Base-by-base conservation (phyloP, 2,888 invertebrate genomes). In the Cremastinae sp. region DNA sequence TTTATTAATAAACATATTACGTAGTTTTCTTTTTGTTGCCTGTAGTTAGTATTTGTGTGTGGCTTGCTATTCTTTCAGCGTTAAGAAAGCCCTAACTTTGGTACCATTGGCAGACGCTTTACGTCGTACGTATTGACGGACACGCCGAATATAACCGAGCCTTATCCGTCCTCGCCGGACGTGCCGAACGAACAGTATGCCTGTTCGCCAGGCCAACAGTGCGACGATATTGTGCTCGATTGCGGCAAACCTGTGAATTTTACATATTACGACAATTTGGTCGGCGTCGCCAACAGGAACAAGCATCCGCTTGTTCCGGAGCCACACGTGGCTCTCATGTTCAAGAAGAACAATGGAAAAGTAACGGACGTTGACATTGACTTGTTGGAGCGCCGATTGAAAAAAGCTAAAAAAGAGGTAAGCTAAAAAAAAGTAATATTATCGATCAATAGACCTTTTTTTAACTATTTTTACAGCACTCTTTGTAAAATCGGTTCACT, bases 191-290 rank as follows among this genome's bases (percentile, higher is more conserved):
- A 88, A 12, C 85, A 84, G 65, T 80, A 81, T n/a, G 78, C 81
- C n/a, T 86, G 86, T 61, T 74, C 82, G 34, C 74, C 84, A 51
- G 86, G 84, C 10, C 88, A 88, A 51, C 86, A 86, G 74, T 89
- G 89, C 68, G 92, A 92, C 56, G 94, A 94, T 84, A 93, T 95
- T 84, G 92, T 93, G 79, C 91, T 96, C 83, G 95, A 96, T 86
- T 96, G 96, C 90, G 96, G 96, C 2, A 95, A 95, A 90, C 93
- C 95, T 66, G 96, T 95, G 0, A 96, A 97, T 90, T 95, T 94
- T 87, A 97, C 97, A 2, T 95, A 95, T 88, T 97, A 96, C 90
- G 97, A 97, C 89, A 96, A 96, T 89, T 91, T 97, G 75, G 94
- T 95, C 62, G 97, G 97, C 14, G 94, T 97, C 38, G 94, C 95